These are phyloP conservation scores for Micropterix aruncella DNA, from an alignment of 2,888 invertebrate species.

Conservation along the genomic window DNA sequence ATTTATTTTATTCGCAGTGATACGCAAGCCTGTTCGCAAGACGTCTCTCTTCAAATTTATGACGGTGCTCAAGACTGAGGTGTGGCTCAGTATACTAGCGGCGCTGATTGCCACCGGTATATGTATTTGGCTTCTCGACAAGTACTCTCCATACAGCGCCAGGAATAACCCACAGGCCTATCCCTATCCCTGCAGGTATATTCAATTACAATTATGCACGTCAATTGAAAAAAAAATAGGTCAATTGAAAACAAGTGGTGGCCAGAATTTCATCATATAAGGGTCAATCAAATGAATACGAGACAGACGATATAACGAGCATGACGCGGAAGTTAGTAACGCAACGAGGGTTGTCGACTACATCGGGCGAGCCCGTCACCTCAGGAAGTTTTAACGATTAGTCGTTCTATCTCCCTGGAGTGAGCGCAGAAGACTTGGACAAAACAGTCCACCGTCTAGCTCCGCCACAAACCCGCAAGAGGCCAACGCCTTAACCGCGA, in stretches of 20 bases:
- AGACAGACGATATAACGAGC: no score
- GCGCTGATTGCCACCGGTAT: slow-evolving; percentile 71
- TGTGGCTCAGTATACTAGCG: slow-evolving; percentile 79
- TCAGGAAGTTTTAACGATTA: no score
- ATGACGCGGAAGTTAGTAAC: no score
- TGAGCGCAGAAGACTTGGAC: no score
- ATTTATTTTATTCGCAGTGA: slow-evolving; percentile 49
- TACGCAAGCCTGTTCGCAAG: slow-evolving; percentile 66
- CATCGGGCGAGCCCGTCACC: no score
- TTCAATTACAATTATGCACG: background rate
- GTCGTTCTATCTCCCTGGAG: no score
- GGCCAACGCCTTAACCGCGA: no score
- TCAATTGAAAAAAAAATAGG: background rate
- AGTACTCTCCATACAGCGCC: slow-evolving; percentile 80
- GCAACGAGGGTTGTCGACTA: no score
- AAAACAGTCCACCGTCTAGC: no score
- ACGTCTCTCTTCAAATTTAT: slow-evolving; percentile 86
- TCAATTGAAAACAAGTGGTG: background rate
- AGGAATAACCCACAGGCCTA: slow-evolving; percentile 69
- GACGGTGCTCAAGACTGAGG: slow-evolving; percentile 77
- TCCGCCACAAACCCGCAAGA: no score
- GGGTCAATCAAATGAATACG: no score
- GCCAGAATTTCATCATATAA: no score
- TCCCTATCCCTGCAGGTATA: slow-evolving; percentile 57
- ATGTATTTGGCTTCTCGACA: slow-evolving; percentile 81